A percentile compares a stretch with the other conserved stretches of the same genome.
Evolutionary conservation across 1,140 invertebrate species (phyloP).

Genomic region (Zaprionus africanus): DNA sequence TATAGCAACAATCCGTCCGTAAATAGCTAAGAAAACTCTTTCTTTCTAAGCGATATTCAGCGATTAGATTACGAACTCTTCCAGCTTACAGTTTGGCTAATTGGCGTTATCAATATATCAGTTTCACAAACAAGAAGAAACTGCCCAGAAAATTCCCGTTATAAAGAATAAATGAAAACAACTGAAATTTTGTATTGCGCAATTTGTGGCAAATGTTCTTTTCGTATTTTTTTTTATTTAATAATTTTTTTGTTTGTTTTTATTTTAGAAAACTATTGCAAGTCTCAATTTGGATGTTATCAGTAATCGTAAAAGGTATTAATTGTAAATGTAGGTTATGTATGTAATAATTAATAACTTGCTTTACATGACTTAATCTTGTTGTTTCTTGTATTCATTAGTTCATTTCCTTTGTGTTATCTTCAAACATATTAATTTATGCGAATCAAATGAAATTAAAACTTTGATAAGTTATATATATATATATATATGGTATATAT

Average conservation of each 20-base stretch:
- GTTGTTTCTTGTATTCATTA: conserved; percentile 36
- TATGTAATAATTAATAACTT: conserved; percentile 71
- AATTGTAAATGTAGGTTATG: conserved; percentile 50
- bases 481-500: conserved; percentile 21
- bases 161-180: conserved; percentile 11
- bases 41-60: background rate
- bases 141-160: background rate
- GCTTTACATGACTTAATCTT: conserved; percentile 65
- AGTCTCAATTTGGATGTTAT: conserved; percentile 57
- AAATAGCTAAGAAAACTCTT: background rate
- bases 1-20: background rate
- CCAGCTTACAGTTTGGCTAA: conserved; percentile 7
- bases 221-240: conserved; percentile 23
- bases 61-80: conserved; percentile 9
- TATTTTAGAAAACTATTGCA: conserved; percentile 71
- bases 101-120: background rate
- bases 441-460: conserved; percentile 37
- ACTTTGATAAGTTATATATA: conserved; percentile 6
- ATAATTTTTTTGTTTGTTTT: conserved; percentile 16
- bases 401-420: conserved; percentile 40
- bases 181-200: conserved; percentile 19
- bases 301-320: conserved; percentile 55
- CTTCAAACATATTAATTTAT: conserved; percentile 28
- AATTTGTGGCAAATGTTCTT: conserved; percentile 29
- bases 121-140: background rate